These are phyloP conservation scores for Drepana arcuata DNA, from an alignment of 1,140 invertebrate genomes.

Conservation along the genomic window DNA sequence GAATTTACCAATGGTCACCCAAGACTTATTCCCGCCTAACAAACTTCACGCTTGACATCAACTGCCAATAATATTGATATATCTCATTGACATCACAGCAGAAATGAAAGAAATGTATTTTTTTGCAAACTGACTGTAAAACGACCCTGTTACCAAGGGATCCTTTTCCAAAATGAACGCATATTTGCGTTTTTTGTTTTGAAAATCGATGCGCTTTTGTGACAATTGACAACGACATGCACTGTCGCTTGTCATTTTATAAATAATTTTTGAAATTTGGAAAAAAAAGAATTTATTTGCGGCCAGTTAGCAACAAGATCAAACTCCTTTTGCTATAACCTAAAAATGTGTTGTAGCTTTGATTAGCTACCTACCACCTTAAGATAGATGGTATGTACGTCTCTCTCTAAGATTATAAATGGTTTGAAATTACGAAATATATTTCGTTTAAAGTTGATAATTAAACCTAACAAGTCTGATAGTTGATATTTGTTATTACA, in stretches of 20 bases:
- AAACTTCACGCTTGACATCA: slow-evolving; percentile 19
- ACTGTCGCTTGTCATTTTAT: slow-evolving; percentile 49
- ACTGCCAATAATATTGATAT: slow-evolving; percentile 14
- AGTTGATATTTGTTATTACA: no score
- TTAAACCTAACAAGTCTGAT: no score
- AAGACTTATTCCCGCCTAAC: slow-evolving; percentile 22
- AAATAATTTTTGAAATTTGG: slow-evolving; percentile 44
- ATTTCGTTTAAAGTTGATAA: no score
- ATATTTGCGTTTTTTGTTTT: slow-evolving; percentile 35
- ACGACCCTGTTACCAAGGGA: slow-evolving; percentile 11
- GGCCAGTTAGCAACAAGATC: no score
- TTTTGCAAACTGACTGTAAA: background rate
- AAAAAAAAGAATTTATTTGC: no score
- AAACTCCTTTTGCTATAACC: no score
- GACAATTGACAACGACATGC: slow-evolving; percentile 59
- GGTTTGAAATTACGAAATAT: no score
- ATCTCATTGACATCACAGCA: slow-evolving; percentile 11
- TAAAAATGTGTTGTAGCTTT: no score
- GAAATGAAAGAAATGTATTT: slow-evolving; percentile 1
- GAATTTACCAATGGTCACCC: slow-evolving; percentile 28
- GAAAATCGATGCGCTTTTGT: slow-evolving; percentile 47
- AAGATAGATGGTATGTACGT: no score
- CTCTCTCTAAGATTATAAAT: no score
- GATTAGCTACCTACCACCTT: no score
- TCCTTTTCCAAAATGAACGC: slow-evolving; percentile 28